These are phyloP conservation scores for Antheraea pernyi DNA, from an alignment of 1,140 invertebrate species.

Conservation along the genomic window DNA sequence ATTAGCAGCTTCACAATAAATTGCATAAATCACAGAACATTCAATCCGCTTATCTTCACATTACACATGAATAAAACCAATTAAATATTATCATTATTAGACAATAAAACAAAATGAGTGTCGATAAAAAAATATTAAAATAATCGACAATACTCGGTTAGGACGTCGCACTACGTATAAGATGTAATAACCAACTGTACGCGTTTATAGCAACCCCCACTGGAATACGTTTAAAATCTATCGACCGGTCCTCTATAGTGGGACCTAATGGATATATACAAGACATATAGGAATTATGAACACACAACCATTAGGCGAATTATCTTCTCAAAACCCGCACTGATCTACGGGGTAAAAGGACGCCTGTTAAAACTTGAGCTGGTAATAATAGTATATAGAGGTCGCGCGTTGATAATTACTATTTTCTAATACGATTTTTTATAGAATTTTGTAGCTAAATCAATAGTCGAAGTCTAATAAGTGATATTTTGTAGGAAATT, in stretches of 20 bases:
- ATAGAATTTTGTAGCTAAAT: too few species aligned
- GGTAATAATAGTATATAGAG: too few species aligned
- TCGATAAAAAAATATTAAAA: not conserved
- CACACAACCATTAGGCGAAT: too few species aligned
- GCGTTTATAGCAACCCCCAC: slow-evolving; percentile 56
- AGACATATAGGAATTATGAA: too few species aligned
- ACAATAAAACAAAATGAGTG: not conserved
- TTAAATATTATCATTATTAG: not conserved
- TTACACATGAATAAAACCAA: not conserved
- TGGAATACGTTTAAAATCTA: slow-evolving; percentile 6
- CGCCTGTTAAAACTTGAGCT: too few species aligned
- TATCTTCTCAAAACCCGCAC: too few species aligned
- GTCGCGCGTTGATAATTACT: too few species aligned
- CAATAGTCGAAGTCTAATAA: too few species aligned
- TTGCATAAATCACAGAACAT: not conserved
- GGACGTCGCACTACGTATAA: slow-evolving; percentile 31
- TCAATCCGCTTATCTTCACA: not conserved
- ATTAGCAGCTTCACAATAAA: not conserved
- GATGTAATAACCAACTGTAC: slow-evolving; percentile 58
- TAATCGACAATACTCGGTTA: slow-evolving; percentile 8
- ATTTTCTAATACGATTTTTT: too few species aligned
- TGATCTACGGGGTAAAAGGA: too few species aligned
- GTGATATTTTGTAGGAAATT: too few species aligned
- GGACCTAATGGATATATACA: not conserved
- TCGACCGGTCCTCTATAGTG: not conserved